Percentiles rank a stretch among this genome's conserved stretches.
phyloP scores from a whole-genome alignment of 2,888 invertebrate species.

The Aporophyla lueneburgensis region DNA sequence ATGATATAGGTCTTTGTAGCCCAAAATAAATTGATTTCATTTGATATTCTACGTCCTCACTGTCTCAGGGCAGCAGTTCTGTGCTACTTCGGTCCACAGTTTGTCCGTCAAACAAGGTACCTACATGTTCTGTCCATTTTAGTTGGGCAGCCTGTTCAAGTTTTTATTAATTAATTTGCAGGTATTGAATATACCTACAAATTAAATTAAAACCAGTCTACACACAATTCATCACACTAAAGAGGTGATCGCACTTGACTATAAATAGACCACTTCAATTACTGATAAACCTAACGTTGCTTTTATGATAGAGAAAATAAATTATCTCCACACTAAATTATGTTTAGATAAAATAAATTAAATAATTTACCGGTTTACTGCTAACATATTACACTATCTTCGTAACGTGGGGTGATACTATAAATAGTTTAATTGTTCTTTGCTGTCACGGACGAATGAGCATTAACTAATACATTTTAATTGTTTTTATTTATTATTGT shows the following conservation, averaged over 20 bases:
- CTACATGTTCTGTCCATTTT: too few species aligned
- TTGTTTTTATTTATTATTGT: constrained; percentile 12
- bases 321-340: constrained; percentile 22
- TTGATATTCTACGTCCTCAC: too few species aligned
- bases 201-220: constrained; percentile 28
- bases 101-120: too few species aligned
- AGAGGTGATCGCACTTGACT: constrained; percentile 44
- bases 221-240: constrained; percentile 7
- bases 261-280: constrained; percentile 44
- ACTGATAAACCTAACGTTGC: constrained; percentile 39
- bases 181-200: too few species aligned
- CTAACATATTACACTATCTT: constrained; percentile 36
- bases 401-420: constrained; percentile 15
- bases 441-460: constrained; percentile 20
- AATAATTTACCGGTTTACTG: constrained; percentile 10
- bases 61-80: too few species aligned
- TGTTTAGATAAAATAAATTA: constrained; percentile 40
- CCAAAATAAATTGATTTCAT: too few species aligned
- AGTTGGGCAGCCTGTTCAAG: not conserved
- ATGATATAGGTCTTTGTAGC: too few species aligned
- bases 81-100: too few species aligned
- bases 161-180: too few species aligned
- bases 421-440: constrained; percentile 42
- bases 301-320: constrained; percentile 44
- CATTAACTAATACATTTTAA: not conserved